Evolutionary conservation across 2,888 invertebrate genomes (phyloP).

Genomic region (Neoitamus cyanurus): DNA sequence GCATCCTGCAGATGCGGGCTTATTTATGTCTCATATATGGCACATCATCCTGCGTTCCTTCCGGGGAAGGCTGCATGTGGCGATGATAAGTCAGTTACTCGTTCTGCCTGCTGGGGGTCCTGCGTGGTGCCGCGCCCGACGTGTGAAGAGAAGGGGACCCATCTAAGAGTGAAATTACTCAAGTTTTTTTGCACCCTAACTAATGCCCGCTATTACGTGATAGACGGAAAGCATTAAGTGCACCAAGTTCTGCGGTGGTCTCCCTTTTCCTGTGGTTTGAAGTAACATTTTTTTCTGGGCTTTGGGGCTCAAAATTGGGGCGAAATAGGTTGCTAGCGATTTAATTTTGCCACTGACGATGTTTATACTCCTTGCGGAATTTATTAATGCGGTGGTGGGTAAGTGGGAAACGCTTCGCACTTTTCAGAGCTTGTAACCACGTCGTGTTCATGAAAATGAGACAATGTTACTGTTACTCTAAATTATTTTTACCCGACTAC

Average conservation of each 20-base stretch:
- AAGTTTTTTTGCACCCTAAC: background rate
- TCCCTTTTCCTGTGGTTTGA: background rate
- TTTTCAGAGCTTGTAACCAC: no score
- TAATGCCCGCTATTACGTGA: background rate
- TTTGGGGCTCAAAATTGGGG: background rate
- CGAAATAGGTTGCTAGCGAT: background rate
- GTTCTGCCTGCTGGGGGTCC: background rate
- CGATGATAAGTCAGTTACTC: conserved; percentile 8
- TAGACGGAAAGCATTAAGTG: background rate
- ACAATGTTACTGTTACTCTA: no score
- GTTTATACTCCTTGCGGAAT: background rate
- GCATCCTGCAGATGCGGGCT: conserved; percentile 11
- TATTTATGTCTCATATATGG: conserved; percentile 25
- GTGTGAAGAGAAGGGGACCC: background rate
- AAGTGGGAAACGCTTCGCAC: background rate
- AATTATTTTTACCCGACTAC: no score
- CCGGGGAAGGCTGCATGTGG: background rate
- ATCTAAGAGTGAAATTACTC: background rate
- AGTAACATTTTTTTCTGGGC: background rate
- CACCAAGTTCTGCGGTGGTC: background rate
- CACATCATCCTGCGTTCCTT: background rate
- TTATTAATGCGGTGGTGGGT: background rate
- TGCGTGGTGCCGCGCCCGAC: no score
- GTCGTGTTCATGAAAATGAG: no score
- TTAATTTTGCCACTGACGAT: background rate